Percentiles rank a stretch among this genome's conserved stretches.
Conservation (phyloP, 1,140 invertebrate genomes). For the Drosophila malerkotliana region DNA sequence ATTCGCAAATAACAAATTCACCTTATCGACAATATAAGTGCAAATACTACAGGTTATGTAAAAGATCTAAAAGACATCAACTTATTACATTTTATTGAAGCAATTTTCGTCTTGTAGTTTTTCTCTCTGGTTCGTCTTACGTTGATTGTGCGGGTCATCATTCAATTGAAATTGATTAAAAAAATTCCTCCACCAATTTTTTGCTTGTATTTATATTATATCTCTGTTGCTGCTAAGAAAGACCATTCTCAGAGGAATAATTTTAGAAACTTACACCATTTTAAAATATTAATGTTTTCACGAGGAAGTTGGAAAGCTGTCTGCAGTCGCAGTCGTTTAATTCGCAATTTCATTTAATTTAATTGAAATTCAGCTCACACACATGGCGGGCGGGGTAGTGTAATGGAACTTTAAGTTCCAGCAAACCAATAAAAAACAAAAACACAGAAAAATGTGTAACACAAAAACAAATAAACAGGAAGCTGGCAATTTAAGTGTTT, state of each 20-base stretch:
- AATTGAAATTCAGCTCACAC: slow-evolving; percentile 68
- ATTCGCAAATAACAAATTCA: too few relatives aligned
- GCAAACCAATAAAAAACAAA: slow-evolving; percentile 5
- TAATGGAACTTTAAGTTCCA: slow-evolving; percentile 43
- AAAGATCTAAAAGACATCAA: slow-evolving; percentile 28
- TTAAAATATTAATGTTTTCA: slow-evolving; percentile 3
- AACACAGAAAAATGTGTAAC: slow-evolving; percentile 13
- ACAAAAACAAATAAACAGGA: slow-evolving; percentile 44
- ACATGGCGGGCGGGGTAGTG: slow-evolving; percentile 14
- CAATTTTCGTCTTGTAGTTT: background rate
- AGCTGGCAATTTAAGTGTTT: slow-evolving; percentile 40
- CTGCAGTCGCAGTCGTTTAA: slow-evolving; percentile 63
- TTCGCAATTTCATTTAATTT: slow-evolving; percentile 66
- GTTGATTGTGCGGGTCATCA: slow-evolving; percentile 80
- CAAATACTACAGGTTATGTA: slow-evolving; percentile 5
- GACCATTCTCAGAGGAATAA: background rate
- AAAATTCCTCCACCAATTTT: slow-evolving; percentile 73
- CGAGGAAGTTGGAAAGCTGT: slow-evolving; percentile 15
- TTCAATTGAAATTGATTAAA: slow-evolving; percentile 84
- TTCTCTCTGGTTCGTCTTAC: slow-evolving; percentile 17
- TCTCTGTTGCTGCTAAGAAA: background rate
- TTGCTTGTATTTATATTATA: slow-evolving; percentile 4
- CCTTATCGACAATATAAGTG: background rate
- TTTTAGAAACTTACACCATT: background rate
- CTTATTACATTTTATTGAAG: slow-evolving; percentile 19